phyloP scores from a whole-genome alignment of 1,140 invertebrate species.

The Manduca sexta region DNA sequence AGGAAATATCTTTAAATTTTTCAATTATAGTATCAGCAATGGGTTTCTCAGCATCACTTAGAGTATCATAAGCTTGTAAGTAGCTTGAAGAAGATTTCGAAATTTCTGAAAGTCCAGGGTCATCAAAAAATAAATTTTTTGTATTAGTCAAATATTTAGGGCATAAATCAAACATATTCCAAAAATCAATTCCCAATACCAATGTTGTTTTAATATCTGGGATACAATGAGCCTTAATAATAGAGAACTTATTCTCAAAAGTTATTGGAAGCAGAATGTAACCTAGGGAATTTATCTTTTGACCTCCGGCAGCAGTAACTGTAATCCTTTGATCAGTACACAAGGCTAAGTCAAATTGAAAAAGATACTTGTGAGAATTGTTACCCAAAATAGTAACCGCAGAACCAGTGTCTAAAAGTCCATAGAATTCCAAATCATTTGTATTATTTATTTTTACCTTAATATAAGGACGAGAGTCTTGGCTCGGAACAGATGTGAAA shows the following conservation, averaged over 20 bases:
- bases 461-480: too few species aligned
- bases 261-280: conserved; percentile 11
- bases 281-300: conserved; percentile 7
- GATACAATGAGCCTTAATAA: conserved; percentile 13
- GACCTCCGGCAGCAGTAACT: conserved; percentile 7
- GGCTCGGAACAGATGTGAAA: too few species aligned
- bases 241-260: conserved; percentile 8
- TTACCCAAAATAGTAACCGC: too few species aligned
- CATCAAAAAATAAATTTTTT: too few species aligned
- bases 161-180: conserved; percentile 4
- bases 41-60: background rate
- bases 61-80: background rate
- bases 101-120: background rate
- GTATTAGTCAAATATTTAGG: conserved; percentile 7
- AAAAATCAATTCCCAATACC: conserved; percentile 22
- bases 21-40: background rate
- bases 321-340: too few species aligned
- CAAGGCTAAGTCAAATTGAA: too few species aligned
- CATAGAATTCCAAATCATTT: too few species aligned
- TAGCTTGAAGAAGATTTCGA: background rate
- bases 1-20: conserved; percentile 10
- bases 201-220: conserved; percentile 16
- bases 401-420: too few species aligned
- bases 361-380: too few species aligned
- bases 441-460: too few species aligned